phyloP scores from a whole-genome alignment of 2,888 invertebrate species.

The Vannuccia rotundouncinata region DNA sequence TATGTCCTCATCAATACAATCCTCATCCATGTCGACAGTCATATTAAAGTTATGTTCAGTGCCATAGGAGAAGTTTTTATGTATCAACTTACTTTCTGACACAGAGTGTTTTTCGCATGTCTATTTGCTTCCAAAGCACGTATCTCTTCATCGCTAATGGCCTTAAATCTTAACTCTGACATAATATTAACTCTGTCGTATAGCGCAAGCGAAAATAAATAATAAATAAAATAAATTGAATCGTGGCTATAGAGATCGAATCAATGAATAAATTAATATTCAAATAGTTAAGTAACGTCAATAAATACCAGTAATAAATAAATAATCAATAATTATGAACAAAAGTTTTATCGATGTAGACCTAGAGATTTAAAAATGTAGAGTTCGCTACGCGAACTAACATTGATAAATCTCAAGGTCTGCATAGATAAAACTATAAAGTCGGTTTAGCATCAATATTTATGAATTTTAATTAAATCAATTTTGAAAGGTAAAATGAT shows the following conservation, averaged over 20 bases:
- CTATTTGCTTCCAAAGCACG: no score
- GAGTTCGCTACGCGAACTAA: background rate
- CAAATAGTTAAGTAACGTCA: slow-evolving; percentile 3
- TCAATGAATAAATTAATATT: background rate
- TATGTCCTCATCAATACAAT: background rate
- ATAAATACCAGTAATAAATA: slow-evolving; percentile 26
- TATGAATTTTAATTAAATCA: no score
- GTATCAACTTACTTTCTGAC: background rate
- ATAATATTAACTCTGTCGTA: no score
- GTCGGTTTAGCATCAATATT: no score
- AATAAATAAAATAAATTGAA: no score
- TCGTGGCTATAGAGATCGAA: no score
- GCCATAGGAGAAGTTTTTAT: background rate
- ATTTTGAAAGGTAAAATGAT: no score
- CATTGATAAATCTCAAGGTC: slow-evolving; percentile 24
- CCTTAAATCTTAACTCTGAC: no score
- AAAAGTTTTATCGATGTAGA: slow-evolving; percentile 18
- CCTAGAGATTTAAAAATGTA: background rate
- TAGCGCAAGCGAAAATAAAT: no score
- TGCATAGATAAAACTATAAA: slow-evolving; percentile 23
- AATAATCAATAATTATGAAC: slow-evolving; percentile 26
- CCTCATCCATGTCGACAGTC: background rate
- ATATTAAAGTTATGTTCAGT: background rate
- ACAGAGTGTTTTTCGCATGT: no score
- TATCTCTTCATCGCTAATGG: no score